These are phyloP conservation scores for Diloba caeruleocephala DNA, from an alignment of 2,888 invertebrate genomes.

Conservation along the genomic window DNA sequence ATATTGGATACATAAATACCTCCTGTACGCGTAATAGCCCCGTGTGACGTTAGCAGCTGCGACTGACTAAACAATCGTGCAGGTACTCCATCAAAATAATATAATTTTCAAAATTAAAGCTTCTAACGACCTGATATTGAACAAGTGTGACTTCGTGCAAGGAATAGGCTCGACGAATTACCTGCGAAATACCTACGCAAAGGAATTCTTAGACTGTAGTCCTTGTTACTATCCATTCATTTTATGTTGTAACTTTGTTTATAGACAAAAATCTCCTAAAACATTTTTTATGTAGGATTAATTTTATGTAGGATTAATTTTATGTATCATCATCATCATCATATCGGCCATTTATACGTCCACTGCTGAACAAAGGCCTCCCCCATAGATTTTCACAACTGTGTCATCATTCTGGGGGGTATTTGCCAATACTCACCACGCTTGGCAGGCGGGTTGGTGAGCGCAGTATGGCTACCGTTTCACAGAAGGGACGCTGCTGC, in stretches of 20 bases:
- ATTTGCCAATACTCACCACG: too few relatives aligned
- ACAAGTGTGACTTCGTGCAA: conserved; percentile 35
- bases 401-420: too few relatives aligned
- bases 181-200: conserved; percentile 10
- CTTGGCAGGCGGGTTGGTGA: too few relatives aligned
- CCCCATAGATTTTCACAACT: too few relatives aligned
- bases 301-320: too few relatives aligned
- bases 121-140: conserved; percentile 49
- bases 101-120: conserved; percentile 60
- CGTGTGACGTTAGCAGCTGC: conserved; percentile 64
- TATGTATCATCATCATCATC: too few relatives aligned
- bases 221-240: conserved; percentile 32
- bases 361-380: too few relatives aligned
- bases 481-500: too few relatives aligned
- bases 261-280: too few relatives aligned
- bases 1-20: conserved; percentile 69
- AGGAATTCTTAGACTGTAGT: conserved; percentile 11
- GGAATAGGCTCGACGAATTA: conserved; percentile 32
- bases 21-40: conserved; percentile 45
- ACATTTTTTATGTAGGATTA: too few relatives aligned
- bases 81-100: conserved; percentile 59
- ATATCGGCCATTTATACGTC: too few relatives aligned
- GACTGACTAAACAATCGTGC: conserved; percentile 68
- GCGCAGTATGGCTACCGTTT: too few relatives aligned
- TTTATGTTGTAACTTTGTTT: conserved; percentile 39